phyloP scores from a whole-genome alignment of 2,113 vertebrate species.

The Raja brachyura region DNA sequence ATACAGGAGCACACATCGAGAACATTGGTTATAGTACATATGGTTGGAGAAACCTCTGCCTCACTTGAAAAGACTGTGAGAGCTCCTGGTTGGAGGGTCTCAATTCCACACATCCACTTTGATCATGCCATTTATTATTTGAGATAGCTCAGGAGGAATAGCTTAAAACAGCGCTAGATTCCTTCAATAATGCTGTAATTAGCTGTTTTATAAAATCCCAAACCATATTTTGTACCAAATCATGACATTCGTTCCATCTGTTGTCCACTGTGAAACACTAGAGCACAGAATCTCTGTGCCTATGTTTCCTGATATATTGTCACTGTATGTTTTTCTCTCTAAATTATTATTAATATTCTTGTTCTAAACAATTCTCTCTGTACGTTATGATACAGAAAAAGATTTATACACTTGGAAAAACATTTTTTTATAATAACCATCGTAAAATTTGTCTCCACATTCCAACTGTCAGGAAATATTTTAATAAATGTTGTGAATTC shows the following conservation, averaged over 20 bases:
- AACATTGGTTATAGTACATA: no score
- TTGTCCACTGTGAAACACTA: background rate
- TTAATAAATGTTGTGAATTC: conserved; percentile 17
- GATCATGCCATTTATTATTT: background rate
- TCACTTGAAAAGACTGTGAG: no score
- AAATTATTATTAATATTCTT: background rate
- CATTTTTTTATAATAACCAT: background rate
- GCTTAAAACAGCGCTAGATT: background rate
- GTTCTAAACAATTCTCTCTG: background rate
- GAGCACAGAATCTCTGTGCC: background rate
- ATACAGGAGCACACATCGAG: no score
- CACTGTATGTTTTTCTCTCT: background rate
- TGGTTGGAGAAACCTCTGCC: no score
- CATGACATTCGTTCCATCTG: background rate
- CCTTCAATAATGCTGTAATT: conserved; percentile 8
- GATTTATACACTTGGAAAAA: background rate
- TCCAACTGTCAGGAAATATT: background rate
- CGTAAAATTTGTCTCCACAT: background rate
- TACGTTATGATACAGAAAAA: background rate
- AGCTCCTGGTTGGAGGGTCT: no score
- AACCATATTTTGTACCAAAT: background rate
- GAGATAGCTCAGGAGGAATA: background rate
- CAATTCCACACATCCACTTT: no score
- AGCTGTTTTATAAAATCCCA: background rate
- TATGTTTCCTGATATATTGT: background rate